Conservation (phyloP, 2,888 invertebrate species). For the Enchytraeus crypticus region DNA sequence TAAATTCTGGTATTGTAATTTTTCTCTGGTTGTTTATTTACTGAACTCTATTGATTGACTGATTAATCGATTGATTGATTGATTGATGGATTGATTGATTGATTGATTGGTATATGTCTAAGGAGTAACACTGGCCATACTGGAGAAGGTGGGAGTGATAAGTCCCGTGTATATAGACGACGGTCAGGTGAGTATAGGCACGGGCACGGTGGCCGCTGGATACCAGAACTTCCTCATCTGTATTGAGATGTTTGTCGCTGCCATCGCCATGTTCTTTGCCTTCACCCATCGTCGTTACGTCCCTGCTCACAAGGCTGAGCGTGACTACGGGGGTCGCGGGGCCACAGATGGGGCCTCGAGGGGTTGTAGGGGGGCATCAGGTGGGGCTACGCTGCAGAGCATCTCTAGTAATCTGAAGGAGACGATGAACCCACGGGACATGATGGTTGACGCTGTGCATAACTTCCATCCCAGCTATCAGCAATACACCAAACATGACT, state of each 20-base stretch:
- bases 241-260: conserved; percentile 97
- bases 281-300: conserved; percentile 61
- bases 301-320: conserved; percentile 30
- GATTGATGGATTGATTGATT: too few relatives aligned
- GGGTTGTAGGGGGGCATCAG: background rate
- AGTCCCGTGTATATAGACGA: conserved; percentile 69
- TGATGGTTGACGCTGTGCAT: conserved; percentile 82
- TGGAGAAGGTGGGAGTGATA: conserved; percentile 91
- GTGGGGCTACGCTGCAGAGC: conserved; percentile 86
- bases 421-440: conserved; percentile 63
- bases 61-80: too few relatives aligned
- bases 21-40: too few relatives aligned
- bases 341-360: background rate
- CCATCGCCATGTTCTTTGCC: conserved; percentile 89
- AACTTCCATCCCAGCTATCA: conserved; percentile 99
- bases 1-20: too few relatives aligned
- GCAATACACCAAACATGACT: conserved; percentile 26
- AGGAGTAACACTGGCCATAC: conserved; percentile 91
- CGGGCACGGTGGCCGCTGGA: conserved; percentile 79
- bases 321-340: background rate
- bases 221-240: conserved; percentile 99
- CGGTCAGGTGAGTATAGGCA: conserved; percentile 43
- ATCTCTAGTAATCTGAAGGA: conserved; percentile 90
- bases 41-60: too few relatives aligned
- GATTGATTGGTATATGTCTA: too few relatives aligned